Percentiles rank a stretch among this genome's conserved stretches.
Evolutionary conservation across 2,797 vertebrate species (phyloP).

Genomic region (Malacoraja senta): DNA sequence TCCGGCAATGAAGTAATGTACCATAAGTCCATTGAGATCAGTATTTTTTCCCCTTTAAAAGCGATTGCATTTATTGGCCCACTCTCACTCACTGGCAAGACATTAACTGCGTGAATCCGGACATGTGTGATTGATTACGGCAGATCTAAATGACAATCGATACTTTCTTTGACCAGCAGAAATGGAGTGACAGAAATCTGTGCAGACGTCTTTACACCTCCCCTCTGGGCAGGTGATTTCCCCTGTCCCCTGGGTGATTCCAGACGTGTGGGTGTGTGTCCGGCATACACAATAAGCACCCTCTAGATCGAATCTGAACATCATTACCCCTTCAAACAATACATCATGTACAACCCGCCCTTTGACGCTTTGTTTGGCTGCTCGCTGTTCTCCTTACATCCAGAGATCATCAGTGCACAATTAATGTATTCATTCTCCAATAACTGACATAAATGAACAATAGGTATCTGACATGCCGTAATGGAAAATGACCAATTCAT

Average conservation of each 20-base stretch:
- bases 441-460: conserved; percentile 14
- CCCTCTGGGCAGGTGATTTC: conserved; percentile 36
- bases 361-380: conserved; percentile 25
- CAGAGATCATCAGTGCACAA: neutral
- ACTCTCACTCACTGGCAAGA: neutral
- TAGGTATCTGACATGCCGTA: neutral
- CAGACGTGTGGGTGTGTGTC: conserved; percentile 15
- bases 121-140: neutral
- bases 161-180: neutral
- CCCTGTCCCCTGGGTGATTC: neutral
- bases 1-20: neutral
- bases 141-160: conserved; percentile 9
- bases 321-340: conserved; percentile 28
- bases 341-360: conserved; percentile 24
- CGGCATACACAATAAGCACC: conserved; percentile 33
- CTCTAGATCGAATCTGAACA: neutral
- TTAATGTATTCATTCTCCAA: neutral
- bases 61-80: neutral
- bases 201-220: neutral
- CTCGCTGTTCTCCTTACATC: neutral
- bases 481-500: neutral
- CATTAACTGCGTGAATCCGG: neutral
- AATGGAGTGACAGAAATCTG: neutral
- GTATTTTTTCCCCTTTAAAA: neutral
- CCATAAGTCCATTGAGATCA: neutral